These are phyloP conservation scores for Gobiocypris rarus DNA, from an alignment of 2,113 vertebrate species.

Conservation along the genomic window DNA sequence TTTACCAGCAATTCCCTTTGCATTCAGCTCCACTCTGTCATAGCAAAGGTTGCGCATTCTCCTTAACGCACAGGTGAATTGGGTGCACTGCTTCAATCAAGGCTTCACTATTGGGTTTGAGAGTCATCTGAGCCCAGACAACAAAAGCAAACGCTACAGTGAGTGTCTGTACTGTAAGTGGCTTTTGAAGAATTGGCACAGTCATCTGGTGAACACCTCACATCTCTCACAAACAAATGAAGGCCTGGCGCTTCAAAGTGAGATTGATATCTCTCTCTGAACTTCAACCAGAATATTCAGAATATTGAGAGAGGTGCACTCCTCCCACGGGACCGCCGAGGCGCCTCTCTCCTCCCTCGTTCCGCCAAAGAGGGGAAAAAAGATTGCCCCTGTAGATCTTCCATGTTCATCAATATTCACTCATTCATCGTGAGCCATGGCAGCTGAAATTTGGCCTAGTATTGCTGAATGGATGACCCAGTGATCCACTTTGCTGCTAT, in stretches of 20 bases:
- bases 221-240: conserved; percentile 85
- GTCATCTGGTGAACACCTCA: conserved; percentile 76
- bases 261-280: conserved; percentile 90
- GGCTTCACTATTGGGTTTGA: conserved; percentile 61
- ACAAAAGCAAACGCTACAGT: conserved; percentile 70
- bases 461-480: conserved; percentile 72
- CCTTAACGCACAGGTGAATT: conserved; percentile 60
- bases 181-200: conserved; percentile 84
- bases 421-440: conserved; percentile 79
- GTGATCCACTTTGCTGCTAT: conserved; percentile 71
- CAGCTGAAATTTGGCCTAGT: conserved; percentile 80
- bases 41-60: conserved; percentile 9
- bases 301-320: conserved; percentile 83
- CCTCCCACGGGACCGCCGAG: conserved; percentile 73
- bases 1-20: not conserved
- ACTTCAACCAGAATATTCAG: conserved; percentile 84
- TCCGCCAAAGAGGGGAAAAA: conserved; percentile 60
- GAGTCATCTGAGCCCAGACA: conserved; percentile 62
- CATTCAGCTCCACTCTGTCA: conserved; percentile 34
- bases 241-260: conserved; percentile 82
- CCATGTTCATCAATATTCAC: conserved; percentile 83
- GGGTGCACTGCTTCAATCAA: conserved; percentile 68
- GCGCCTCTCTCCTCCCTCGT: conserved; percentile 65
- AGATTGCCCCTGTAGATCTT: conserved; percentile 73
- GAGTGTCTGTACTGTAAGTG: conserved; percentile 75